These are phyloP conservation scores for Burhinus oedicnemus DNA, from an alignment of 2,113 vertebrate species.

Conservation along the genomic window DNA sequence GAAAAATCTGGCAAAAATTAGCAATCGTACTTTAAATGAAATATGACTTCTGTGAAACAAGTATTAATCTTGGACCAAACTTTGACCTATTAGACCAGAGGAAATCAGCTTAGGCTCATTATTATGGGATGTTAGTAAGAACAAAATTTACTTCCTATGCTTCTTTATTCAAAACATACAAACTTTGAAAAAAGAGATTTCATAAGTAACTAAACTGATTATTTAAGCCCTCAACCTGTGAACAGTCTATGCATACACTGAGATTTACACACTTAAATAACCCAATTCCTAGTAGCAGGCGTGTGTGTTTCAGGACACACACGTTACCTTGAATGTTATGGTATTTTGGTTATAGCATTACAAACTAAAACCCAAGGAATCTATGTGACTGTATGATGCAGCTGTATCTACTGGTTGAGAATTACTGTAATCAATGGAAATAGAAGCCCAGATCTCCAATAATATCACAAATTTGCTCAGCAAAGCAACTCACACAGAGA, in stretches of 20 bases:
- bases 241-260: not conserved
- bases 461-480: not conserved
- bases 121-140: not conserved
- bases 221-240: not conserved
- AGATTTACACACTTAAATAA: not conserved
- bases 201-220: not conserved
- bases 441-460: not conserved
- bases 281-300: rapidly evolving
- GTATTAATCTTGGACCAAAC: not conserved
- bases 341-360: not conserved
- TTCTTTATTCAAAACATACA: not conserved
- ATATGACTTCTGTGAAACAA: not conserved
- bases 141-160: not conserved
- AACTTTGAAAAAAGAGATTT: not conserved
- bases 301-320: not conserved
- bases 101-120: not conserved
- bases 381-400: not conserved
- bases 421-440: not conserved
- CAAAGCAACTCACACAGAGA: not conserved
- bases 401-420: not conserved
- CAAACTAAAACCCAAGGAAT: not conserved
- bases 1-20: not conserved
- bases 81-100: not conserved
- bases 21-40: slow-evolving; percentile 1
- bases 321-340: not conserved